Base-by-base conservation (phyloP, 2,888 invertebrate species). In the Nezara viridula region DNA sequence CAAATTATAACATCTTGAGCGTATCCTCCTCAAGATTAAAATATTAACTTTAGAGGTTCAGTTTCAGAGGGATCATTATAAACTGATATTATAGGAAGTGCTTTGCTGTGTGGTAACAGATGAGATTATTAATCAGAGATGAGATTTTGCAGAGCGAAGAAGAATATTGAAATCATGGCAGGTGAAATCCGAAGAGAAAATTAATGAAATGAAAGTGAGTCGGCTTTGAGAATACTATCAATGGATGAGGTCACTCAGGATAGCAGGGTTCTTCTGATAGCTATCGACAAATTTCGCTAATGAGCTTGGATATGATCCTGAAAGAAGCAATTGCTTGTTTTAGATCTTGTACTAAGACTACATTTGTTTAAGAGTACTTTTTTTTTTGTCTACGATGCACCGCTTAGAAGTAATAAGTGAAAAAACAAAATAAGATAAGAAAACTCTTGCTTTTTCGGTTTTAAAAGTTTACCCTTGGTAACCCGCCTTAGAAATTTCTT, bases 121-220 rank as follows among this genome's bases (percentile, higher is more conserved):
- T 37, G 16, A 37, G 19, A 60, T 60, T 32, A 60, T 4, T 5
- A 14, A 32, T 32, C 21, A 7, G 5, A 1, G 19, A 73, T 37
- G 7, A 16, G 37, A 73, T 37, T 19, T 73, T 37, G 19, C 27
- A 4, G 27, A 55, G 55, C 24, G n/a, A 32, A 60, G 60, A 37
- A 73, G 37, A 37, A 32, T 73, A 73, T 73, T 73, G 37, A 73
- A 73, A 73, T 37, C 19, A 73, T 37, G 66, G 32, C 37, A 81
- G 44, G 81, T 81, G 81, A 81, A 81, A 81, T 10, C 81, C 9
- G 44, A 81, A 47, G 81, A 81, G 81, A 81, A 47, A 81, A 81
- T 81, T 73, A 47, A 44, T 81, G 44, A 44, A 81, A 81, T 44
- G 81, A 81, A 81, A 81, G 81, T 40, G 81, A 81, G 81, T 81